Percentiles rank a stretch among this genome's conserved stretches.
These are phyloP conservation scores for Tylochromis polylepis DNA, from an alignment of 2,113 vertebrate species.

Conservation along the genomic window DNA sequence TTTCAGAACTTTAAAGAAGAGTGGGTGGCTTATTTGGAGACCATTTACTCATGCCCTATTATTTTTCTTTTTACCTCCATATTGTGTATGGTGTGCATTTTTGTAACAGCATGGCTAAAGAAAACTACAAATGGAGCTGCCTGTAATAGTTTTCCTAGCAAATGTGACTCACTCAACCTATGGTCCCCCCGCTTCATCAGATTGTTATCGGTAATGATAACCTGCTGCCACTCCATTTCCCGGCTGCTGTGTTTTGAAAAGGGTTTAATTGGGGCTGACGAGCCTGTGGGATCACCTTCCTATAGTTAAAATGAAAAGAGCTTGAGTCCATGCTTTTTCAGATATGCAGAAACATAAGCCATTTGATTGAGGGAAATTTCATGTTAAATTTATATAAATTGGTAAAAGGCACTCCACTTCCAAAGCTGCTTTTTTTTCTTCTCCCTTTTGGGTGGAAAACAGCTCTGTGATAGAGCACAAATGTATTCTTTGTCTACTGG, in stretches of 20 bases:
- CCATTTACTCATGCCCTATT: not conserved
- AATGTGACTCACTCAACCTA: constrained; percentile 19
- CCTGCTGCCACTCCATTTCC: not conserved
- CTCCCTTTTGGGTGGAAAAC: not conserved
- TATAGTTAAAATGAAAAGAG: not conserved
- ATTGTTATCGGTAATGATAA: not conserved
- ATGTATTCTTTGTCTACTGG: not conserved
- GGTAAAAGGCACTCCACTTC: not conserved
- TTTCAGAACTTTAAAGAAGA: not conserved
- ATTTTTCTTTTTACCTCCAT: not conserved
- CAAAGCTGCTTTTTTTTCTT: not conserved
- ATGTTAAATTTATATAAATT: not conserved
- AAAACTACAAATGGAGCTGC: not conserved
- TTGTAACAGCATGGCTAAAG: not conserved
- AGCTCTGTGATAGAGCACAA: not conserved
- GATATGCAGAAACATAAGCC: not conserved
- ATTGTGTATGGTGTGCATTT: not conserved
- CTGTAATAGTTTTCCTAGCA: not conserved
- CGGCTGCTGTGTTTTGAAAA: not conserved
- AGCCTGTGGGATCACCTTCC: not conserved
- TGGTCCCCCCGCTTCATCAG: not conserved
- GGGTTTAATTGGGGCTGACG: not conserved
- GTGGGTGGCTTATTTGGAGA: not conserved
- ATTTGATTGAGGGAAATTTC: accelerated
- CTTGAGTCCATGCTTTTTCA: not conserved